A percentile compares a stretch with the other conserved stretches of the same genome.
Evolutionary conservation across 2,113 vertebrate species (phyloP).

Genomic region (Blennius ocellaris): DNA sequence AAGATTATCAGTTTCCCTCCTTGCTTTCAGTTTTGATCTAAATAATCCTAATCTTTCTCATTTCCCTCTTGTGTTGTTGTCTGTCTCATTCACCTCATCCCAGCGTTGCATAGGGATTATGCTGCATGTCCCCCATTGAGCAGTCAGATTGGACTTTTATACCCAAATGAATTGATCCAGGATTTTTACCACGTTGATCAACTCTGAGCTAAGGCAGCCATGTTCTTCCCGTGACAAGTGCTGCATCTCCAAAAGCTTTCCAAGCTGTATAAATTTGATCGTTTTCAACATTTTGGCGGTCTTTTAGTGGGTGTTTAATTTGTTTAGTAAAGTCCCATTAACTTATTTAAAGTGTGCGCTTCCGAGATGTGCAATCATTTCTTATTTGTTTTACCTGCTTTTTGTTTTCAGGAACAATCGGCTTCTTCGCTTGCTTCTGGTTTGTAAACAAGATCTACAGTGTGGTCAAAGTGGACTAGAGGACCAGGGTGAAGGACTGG

Average conservation of each 20-base stretch:
- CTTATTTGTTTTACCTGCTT: neutral
- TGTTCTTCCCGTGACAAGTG: slow-evolving; percentile 33
- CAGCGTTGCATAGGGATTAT: slow-evolving; percentile 68
- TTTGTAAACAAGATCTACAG: slow-evolving; percentile 99
- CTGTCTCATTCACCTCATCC: slow-evolving; percentile 44
- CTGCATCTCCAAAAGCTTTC: neutral
- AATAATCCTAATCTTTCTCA: slow-evolving; percentile 72
- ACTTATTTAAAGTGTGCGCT: too few species aligned
- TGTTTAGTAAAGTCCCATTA: too few species aligned
- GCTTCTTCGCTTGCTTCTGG: slow-evolving; percentile 99
- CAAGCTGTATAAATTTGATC: neutral
- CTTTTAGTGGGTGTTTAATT: neutral
- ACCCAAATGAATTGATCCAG: slow-evolving; percentile 48
- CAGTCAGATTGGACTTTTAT: slow-evolving; percentile 49
- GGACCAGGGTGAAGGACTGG: slow-evolving; percentile 38
- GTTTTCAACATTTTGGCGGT: neutral
- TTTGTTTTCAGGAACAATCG: slow-evolving; percentile 91
- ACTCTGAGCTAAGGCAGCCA: slow-evolving; percentile 8
- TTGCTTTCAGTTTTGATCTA: slow-evolving; percentile 60
- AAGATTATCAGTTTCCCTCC: slow-evolving; percentile 62
- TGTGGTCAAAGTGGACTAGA: slow-evolving; percentile 97
- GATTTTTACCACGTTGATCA: slow-evolving; percentile 49
- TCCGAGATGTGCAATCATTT: neutral
- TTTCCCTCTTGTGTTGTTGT: slow-evolving; percentile 32
- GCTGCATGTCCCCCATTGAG: slow-evolving; percentile 38